phyloP scores from a whole-genome alignment of 53 echinoderm and acorn worm genomes.

The Henricia sp. region DNA sequence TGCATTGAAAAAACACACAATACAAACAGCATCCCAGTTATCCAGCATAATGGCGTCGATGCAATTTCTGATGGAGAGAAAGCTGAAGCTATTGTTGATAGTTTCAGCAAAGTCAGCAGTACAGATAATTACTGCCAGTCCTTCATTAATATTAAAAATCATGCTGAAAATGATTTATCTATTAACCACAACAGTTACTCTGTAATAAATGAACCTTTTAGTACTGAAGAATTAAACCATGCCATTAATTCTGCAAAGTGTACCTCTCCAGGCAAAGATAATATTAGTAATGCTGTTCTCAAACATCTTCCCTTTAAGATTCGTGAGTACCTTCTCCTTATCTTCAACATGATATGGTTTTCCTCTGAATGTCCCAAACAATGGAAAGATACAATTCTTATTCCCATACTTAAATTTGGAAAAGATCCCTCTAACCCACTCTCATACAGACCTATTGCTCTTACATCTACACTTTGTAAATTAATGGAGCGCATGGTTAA shows the following conservation, averaged over 20 bases:
- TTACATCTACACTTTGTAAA: no score
- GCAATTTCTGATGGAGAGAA: slow-evolving; percentile 5
- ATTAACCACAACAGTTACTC: not conserved
- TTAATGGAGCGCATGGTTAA: no score
- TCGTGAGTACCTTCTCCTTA: not conserved
- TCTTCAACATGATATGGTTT: not conserved
- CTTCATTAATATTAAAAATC: not conserved
- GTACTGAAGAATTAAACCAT: not conserved
- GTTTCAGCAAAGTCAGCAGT: slow-evolving; percentile 17
- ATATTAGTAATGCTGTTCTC: not conserved
- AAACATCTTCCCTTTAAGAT: not conserved
- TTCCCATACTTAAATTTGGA: not conserved
- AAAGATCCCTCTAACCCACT: not conserved
- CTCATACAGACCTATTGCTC: no score
- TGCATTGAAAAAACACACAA: not conserved
- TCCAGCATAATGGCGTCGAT: not conserved
- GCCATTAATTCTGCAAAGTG: slow-evolving; percentile 17
- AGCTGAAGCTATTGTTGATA: not conserved
- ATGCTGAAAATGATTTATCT: not conserved
- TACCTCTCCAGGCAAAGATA: slow-evolving; percentile 10
- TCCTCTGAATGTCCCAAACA: slow-evolving; percentile 1
- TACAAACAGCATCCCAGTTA: not conserved
- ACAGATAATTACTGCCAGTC: not conserved
- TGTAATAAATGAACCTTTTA: not conserved
- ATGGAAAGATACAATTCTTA: no score